Evolutionary conservation across 2,888 invertebrate genomes (phyloP).

Genomic region (Lasioglossum leucozonium): DNA sequence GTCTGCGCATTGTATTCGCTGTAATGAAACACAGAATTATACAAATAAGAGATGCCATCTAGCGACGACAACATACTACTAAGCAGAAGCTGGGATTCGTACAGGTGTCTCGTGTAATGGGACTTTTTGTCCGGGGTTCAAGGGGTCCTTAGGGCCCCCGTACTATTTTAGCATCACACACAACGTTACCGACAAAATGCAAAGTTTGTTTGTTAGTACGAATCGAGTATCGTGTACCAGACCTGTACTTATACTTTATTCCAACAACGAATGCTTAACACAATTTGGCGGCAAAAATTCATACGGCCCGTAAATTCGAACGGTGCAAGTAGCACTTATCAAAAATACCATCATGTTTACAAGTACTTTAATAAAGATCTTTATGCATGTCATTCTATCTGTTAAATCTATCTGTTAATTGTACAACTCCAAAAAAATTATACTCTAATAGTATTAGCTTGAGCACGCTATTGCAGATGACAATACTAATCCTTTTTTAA

Average conservation of each 20-base stretch:
- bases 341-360: not conserved
- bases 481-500: not conserved
- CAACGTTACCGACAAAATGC: not conserved
- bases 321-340: not conserved
- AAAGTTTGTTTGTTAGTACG: not conserved
- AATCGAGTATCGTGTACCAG: not conserved
- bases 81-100: not conserved
- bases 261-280: not conserved
- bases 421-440: not conserved
- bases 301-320: not conserved
- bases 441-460: not conserved
- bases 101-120: not conserved
- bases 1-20: not conserved
- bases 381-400: not conserved
- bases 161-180: not conserved
- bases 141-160: not conserved
- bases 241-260: slow-evolving; percentile 8
- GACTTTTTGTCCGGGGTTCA: not conserved
- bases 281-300: not conserved
- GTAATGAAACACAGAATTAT: not conserved
- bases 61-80: not conserved
- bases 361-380: too few species aligned
- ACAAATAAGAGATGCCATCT: not conserved
- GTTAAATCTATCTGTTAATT: not conserved
- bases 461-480: not conserved